A percentile compares a stretch with the other conserved stretches of the same genome.
These are phyloP conservation scores for Peromyscus attwateri DNA, from an alignment of 2,797 vertebrate genomes.

Conservation along the genomic window DNA sequence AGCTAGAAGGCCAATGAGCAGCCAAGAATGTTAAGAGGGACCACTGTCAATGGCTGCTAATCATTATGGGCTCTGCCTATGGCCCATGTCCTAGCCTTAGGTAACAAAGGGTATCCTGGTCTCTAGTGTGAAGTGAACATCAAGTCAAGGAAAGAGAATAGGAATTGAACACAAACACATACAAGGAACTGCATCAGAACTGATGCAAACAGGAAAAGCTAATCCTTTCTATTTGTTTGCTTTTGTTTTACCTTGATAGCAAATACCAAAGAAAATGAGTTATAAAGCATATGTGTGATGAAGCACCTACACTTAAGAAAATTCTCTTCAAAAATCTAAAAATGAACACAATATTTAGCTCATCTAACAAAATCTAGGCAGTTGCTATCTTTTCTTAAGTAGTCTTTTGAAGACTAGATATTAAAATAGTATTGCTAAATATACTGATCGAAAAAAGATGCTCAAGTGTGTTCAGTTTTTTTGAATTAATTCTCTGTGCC, in stretches of 20 bases:
- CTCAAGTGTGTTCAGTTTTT: not conserved
- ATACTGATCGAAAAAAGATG: not conserved
- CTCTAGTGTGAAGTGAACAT: not conserved
- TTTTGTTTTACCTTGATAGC: not conserved
- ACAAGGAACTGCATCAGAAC: not conserved
- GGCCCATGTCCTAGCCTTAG: not conserved
- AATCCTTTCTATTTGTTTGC: not conserved
- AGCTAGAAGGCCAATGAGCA: not conserved
- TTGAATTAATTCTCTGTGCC: not conserved
- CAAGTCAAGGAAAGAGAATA: not conserved
- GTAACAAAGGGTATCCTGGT: not conserved
- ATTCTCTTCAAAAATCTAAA: not conserved
- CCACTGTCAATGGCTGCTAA: not conserved
- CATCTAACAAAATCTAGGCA: not conserved
- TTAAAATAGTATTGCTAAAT: conserved; percentile 46
- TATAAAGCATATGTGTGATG: not conserved
- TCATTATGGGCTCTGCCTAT: not conserved
- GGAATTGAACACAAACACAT: not conserved
- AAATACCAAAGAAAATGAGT: conserved; percentile 19
- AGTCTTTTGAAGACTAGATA: not conserved
- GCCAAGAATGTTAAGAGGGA: not conserved
- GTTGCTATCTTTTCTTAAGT: not conserved
- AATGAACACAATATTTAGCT: not conserved
- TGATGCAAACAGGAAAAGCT: not conserved
- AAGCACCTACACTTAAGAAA: not conserved